Base-by-base conservation (phyloP, 2,888 invertebrate genomes). In the Brassicogethes aeneus region DNA sequence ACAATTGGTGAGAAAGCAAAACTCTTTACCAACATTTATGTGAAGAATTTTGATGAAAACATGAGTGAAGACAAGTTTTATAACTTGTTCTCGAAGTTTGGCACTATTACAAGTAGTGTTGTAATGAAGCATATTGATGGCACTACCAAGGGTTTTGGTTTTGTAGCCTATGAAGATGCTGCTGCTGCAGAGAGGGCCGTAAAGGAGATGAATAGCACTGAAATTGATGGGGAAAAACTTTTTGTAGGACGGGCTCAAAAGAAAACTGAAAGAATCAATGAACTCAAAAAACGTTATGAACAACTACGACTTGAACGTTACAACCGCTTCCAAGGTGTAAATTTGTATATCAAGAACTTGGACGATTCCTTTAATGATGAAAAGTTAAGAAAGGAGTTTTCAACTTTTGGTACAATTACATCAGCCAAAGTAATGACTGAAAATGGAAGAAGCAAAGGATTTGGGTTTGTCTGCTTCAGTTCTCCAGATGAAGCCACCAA, bases 221-320 rank as follows among this genome's bases (percentile, higher is more conserved):
- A 92, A 59, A 72, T 89, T 46, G 75, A 80, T 37, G 62, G 59
- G 3, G 86, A 86, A 62, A 76, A 78, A 23, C 70, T 99, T 51
- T 97, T 93, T 72, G 97, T 97, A 8, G 95, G 95, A 12, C 83
- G 96, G 46, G 99, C 99, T 35, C 99, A 99, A 70, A 99, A 99
- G 75, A 96, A 96, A 71, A 88, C 90, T 13, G 99, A 99, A 67
- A 84, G 99, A 39, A 90, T 93, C 62, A 87, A 90, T 56, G 97
- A 99, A 67, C 72, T 99, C 12, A 93, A 93, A 65, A 85, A 93
- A 43, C 90, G 89, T 65, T 97, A 94, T 69, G 99, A 99, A 64
- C 85, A 89, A 60, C 71, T 95, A 44, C 95, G 96, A 70, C 81
- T 88, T 54, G 94, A 96, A 64, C 77, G 93, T 10, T 77, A 90